Conservation (phyloP, 2,113 vertebrate species). For the Acanthisitta chloris region DNA sequence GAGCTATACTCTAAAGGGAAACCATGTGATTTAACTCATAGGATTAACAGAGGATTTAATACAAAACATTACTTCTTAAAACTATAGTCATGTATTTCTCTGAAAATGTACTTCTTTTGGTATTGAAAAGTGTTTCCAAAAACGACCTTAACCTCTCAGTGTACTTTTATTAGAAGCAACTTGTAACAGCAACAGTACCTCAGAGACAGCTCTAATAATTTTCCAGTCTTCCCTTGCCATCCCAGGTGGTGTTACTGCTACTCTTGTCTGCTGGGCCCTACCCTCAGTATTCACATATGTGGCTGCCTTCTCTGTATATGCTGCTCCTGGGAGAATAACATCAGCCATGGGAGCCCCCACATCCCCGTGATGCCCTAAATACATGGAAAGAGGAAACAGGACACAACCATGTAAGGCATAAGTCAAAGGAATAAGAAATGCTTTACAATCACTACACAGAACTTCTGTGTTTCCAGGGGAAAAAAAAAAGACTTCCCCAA, state of each 20-base stretch:
- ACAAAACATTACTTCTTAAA: background rate
- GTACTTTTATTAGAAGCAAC: background rate
- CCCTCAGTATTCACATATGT: constrained; percentile 98
- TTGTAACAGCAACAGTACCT: constrained; percentile 71
- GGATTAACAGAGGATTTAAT: background rate
- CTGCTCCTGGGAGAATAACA: constrained; percentile 90
- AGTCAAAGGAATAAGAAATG: background rate
- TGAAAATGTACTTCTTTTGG: background rate
- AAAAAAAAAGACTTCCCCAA: background rate
- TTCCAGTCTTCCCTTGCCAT: constrained; percentile 96
- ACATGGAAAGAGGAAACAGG: background rate
- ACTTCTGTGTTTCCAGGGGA: background rate
- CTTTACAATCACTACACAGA: background rate
- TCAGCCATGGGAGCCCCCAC: constrained; percentile 91
- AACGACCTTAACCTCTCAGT: background rate
- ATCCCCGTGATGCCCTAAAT: constrained; percentile 93
- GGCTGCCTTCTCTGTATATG: constrained; percentile 92
- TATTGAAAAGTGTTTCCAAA: background rate
- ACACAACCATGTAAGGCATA: background rate
- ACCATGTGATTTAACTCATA: background rate
- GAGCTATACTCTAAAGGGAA: background rate
- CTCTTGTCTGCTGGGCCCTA: constrained; percentile 88
- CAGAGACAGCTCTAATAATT: constrained; percentile 92
- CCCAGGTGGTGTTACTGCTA: constrained; percentile 92
- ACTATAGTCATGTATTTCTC: background rate